phyloP scores from a whole-genome alignment of 2,888 invertebrate species.

The Scaptomyza tumidula region DNA sequence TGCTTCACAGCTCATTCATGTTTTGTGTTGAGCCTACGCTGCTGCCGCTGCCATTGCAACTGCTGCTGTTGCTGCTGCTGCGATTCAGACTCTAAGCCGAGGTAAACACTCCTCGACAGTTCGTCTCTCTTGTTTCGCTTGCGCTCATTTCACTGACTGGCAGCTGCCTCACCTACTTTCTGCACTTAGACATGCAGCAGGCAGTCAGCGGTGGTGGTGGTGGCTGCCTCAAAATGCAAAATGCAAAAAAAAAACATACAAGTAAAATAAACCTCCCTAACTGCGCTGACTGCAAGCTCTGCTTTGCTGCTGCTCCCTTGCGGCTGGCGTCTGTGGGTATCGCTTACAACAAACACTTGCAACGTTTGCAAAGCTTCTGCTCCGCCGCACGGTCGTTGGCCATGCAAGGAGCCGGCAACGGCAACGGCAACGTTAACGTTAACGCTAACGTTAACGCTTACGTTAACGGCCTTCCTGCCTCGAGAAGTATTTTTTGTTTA shows the following conservation, averaged over 20 bases:
- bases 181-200: slow-evolving; percentile 68
- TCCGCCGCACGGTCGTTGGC: slow-evolving; percentile 61
- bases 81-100: slow-evolving; percentile 69
- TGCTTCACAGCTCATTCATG: slow-evolving; percentile 82
- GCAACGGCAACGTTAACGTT: slow-evolving; percentile 55
- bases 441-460: slow-evolving; percentile 53
- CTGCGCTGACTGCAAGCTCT: slow-evolving; percentile 39
- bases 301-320: slow-evolving; percentile 56
- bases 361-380: slow-evolving; percentile 73
- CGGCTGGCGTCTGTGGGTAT: slow-evolving; percentile 67
- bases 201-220: slow-evolving; percentile 47
- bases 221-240: slow-evolving; percentile 58
- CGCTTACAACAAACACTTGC: slow-evolving; percentile 80
- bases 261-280: slow-evolving; percentile 58
- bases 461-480: slow-evolving; percentile 61
- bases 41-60: slow-evolving; percentile 24
- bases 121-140: slow-evolving; percentile 46
- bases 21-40: slow-evolving; percentile 69
- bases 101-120: slow-evolving; percentile 72
- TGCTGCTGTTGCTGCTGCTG: neutral
- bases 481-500: slow-evolving; percentile 58
- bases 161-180: slow-evolving; percentile 76
- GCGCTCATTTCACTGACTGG: slow-evolving; percentile 44
- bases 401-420: slow-evolving; percentile 35
- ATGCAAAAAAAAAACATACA: slow-evolving; percentile 23